Conservation (phyloP, 2,797 vertebrate genomes). For the Channa striata region DNA sequence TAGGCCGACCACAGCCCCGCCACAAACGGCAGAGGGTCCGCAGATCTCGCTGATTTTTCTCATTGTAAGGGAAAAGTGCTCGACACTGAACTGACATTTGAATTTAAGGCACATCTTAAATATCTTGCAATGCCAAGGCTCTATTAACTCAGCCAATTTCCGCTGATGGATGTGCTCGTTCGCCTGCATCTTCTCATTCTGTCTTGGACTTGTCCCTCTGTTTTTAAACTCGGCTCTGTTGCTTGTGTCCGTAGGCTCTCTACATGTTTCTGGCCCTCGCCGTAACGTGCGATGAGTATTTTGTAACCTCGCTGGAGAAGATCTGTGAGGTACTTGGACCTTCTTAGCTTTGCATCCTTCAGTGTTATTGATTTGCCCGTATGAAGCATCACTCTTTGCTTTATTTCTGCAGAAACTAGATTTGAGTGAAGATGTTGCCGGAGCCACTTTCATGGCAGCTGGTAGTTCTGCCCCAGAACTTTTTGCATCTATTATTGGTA, state of each 20-base stretch:
- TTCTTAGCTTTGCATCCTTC: not conserved
- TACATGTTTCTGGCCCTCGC: constrained; percentile 99
- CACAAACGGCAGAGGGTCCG: not conserved
- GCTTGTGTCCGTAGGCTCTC: constrained; percentile 85
- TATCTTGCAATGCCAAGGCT: constrained; percentile 12
- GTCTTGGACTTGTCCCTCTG: not conserved
- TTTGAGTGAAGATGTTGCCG: constrained; percentile 96
- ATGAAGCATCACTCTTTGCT: not conserved
- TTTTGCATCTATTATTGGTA: constrained; percentile 97
- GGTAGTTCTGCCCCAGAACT: constrained; percentile 98
- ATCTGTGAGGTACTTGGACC: constrained; percentile 92
- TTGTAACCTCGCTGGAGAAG: constrained; percentile 97
- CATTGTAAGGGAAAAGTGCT: constrained; percentile 3
- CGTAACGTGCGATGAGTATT: constrained; percentile 98
- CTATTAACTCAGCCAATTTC: constrained; percentile 17
- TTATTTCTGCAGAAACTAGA: constrained; percentile 89
- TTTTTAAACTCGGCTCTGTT: constrained; percentile 1
- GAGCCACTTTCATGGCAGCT: constrained; percentile 99
- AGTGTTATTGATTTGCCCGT: not conserved
- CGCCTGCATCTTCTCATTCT: not conserved
- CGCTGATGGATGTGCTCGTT: constrained; percentile 25
- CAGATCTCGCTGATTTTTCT: constrained; percentile 26
- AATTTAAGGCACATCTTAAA: constrained; percentile 28
- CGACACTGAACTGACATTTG: constrained; percentile 24
- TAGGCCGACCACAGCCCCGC: not conserved